phyloP scores from a whole-genome alignment of 2,113 vertebrate species.

The Corythornis madagascariensis region DNA sequence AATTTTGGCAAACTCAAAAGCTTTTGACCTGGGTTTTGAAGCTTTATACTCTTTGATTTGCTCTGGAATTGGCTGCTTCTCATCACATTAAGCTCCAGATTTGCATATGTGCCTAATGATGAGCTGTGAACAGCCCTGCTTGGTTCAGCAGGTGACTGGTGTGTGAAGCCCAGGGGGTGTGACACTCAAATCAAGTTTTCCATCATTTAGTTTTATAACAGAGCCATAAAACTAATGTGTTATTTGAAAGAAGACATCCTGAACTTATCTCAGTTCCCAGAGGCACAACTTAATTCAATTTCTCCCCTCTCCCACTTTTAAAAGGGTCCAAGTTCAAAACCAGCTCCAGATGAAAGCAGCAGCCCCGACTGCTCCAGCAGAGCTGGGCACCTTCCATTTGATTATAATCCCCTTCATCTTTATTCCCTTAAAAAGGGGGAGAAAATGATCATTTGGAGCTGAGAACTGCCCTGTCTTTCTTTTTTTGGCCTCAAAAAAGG shows the following conservation, averaged over 20 bases:
- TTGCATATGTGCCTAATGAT: not conserved
- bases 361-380: not conserved
- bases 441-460: not conserved
- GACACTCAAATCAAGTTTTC: conserved; percentile 23
- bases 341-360: not conserved
- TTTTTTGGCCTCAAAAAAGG: not conserved
- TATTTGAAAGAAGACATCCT: not conserved
- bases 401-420: not conserved
- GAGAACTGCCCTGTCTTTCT: not conserved
- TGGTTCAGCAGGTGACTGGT: not conserved
- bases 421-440: not conserved
- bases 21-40: not conserved
- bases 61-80: not conserved
- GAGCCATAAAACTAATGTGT: not conserved
- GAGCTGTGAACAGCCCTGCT: not conserved
- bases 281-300: conserved; percentile 52
- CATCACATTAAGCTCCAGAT: not conserved
- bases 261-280: conserved; percentile 43
- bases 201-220: not conserved
- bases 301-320: conserved; percentile 38
- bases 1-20: not conserved
- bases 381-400: not conserved
- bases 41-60: not conserved
- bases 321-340: conserved; percentile 42
- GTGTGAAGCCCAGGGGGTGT: not conserved